Evolutionary conservation across 2,797 vertebrate species (phyloP).

Genomic region (Sebastiscus tertius): DNA sequence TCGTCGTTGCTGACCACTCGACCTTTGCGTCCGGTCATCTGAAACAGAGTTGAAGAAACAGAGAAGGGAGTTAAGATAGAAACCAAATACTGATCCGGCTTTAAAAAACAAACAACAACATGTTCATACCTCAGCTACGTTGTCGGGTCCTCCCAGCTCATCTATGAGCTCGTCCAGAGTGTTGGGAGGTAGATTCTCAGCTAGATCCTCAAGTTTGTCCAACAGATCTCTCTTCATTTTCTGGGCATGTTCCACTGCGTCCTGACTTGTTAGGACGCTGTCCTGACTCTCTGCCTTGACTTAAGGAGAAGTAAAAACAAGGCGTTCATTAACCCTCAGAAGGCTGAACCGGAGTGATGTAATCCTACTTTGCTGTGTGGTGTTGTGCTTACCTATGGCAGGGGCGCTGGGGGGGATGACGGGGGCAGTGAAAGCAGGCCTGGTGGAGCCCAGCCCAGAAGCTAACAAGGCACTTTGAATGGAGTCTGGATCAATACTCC

Average conservation of each 20-base stretch:
- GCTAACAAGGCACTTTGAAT: slow-evolving; percentile 99
- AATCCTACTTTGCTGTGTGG: background rate
- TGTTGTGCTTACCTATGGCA: slow-evolving; percentile 55
- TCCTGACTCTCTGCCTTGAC: slow-evolving; percentile 80
- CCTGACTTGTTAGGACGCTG: slow-evolving; percentile 93
- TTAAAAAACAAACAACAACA: background rate
- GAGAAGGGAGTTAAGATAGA: background rate
- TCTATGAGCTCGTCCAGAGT: slow-evolving; percentile 98
- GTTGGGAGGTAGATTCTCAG: slow-evolving; percentile 94
- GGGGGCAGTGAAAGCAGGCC: slow-evolving; percentile 90
- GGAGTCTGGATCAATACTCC: slow-evolving; percentile 96
- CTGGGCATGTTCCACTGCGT: slow-evolving; percentile 95
- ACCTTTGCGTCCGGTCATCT: slow-evolving; percentile 99
- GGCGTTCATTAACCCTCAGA: background rate
- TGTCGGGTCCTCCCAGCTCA: slow-evolving; percentile 96
- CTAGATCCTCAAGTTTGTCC: slow-evolving; percentile 91
- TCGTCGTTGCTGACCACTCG: slow-evolving; percentile 97
- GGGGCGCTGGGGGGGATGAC: slow-evolving; percentile 79
- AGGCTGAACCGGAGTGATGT: background rate
- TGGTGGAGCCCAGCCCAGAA: slow-evolving; percentile 94
- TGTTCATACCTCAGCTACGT: slow-evolving; percentile 92
- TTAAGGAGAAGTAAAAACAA: slow-evolving; percentile 23
- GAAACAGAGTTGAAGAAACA: background rate
- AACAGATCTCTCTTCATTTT: slow-evolving; percentile 95
- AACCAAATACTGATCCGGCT: background rate